Conservation (phyloP, 2,113 vertebrate species). For the Etheostoma spectabile region DNA sequence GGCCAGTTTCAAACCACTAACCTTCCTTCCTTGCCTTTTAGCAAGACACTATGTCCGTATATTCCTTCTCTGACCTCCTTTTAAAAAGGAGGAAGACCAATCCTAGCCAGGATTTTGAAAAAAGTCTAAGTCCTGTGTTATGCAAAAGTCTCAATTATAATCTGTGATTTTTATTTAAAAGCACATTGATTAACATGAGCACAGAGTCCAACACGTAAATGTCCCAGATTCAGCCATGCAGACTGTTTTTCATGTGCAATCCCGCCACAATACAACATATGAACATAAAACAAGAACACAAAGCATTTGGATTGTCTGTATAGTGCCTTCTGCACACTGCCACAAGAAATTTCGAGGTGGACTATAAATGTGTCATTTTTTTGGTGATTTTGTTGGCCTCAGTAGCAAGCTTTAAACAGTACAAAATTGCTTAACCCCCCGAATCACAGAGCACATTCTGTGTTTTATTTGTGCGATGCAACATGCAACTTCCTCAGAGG, state of each 20-base stretch:
- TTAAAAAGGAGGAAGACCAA: neutral
- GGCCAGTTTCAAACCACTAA: no score
- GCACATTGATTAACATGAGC: no score
- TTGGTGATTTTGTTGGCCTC: neutral
- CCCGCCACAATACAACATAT: no score
- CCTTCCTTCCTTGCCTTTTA: neutral
- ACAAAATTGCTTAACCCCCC: no score
- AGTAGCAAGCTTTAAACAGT: no score
- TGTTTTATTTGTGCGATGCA: conserved; percentile 18
- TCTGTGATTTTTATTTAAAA: neutral
- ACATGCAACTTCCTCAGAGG: conserved; percentile 37
- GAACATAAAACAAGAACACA: no score
- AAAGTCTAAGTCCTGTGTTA: neutral
- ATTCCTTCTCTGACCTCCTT: neutral
- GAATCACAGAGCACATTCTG: no score
- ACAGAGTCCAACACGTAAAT: no score
- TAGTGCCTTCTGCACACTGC: neutral
- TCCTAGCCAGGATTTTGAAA: no score
- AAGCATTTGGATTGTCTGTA: neutral
- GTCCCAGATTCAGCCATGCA: no score
- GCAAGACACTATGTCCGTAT: neutral
- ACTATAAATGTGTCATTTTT: neutral
- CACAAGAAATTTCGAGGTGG: neutral
- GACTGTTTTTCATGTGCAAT: no score
- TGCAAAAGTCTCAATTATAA: neutral